Base-by-base conservation (phyloP, 2,113 vertebrate genomes). In the Podarcis muralis region DNA sequence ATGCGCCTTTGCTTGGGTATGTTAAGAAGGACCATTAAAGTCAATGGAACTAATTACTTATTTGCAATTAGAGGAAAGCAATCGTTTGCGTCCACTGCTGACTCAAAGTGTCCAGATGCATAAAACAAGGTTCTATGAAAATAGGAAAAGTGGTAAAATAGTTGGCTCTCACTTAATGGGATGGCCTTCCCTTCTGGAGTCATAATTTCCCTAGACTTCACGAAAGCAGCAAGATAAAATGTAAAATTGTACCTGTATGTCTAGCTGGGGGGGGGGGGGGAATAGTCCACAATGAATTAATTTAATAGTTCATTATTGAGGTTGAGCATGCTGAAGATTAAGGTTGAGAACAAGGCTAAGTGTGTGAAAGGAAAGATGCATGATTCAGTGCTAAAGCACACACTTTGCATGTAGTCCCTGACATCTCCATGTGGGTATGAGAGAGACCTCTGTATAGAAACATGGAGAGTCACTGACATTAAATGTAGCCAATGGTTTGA, bases 21-120 rank as follows among this genome's bases (percentile, higher is more conserved):
- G 68, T 59, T 40, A 81, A 74, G 48, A 80, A 87, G 79, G 30
- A 16, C 68, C 53, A 81, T 81, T 87, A 74, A 72, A 87, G 53
- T 81, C 66, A 74, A 74, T 74, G 27, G 86, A 87, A 81, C 40
- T 81, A 40, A 87, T 81, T 81, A 71, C 78, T 59, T 30, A 27
- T 59, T 62, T 74, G 68, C 32, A 62, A 74, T 74, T 81, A 81
- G 25, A 43, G 53, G 37, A 68, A 78, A 77, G 74, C 30, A 66
- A 86, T 86, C 40, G 37, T 65, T 87, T 87, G 68, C 40, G 27
- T 40, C 78, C 18, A 74, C n/a, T 81, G 86, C 43, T 81, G 78
- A 81, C 78, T 87, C 68, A 72, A 69, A 25, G 86, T 71, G 66
- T 62, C 66, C 78, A 81, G 48, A 87, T 62, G 86, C 53, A 74